Conservation (phyloP, 2,797 vertebrate genomes). For the Rhinichthys osculus region DNA sequence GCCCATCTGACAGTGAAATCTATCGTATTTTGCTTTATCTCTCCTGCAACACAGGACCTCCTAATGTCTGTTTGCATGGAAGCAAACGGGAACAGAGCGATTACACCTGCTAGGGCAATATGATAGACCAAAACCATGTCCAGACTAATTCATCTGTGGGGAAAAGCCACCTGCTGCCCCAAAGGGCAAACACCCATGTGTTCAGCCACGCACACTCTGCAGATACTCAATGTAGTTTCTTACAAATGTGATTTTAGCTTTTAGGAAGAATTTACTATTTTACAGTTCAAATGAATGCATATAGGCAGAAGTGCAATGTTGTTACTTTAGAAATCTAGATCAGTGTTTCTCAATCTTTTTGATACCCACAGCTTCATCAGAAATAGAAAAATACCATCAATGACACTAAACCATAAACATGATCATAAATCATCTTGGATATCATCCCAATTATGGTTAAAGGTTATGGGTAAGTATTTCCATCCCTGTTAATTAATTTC, state of each 20-base stretch:
- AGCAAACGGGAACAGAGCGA: conserved; percentile 67
- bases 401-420: not conserved
- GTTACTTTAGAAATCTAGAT: not conserved
- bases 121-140: conserved; percentile 70
- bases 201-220: conserved; percentile 37
- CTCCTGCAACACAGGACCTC: conserved; percentile 73
- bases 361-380: not conserved
- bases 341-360: not conserved
- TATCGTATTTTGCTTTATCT: conserved; percentile 77
- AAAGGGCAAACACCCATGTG: conserved; percentile 67
- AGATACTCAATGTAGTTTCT: not conserved
- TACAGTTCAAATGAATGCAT: not conserved
- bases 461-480: not conserved
- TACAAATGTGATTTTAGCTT: not conserved
- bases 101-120: conserved; percentile 56
- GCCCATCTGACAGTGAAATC: conserved; percentile 68
- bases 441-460: not conserved
- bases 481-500: not conserved
- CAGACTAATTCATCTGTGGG: conserved; percentile 76
- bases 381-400: not conserved
- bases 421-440: not conserved
- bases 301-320: not conserved
- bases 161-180: conserved; percentile 73
- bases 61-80: conserved; percentile 74
- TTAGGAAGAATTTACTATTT: not conserved